phyloP scores from a whole-genome alignment of 2,797 vertebrate genomes.

The Cygnus olor region DNA sequence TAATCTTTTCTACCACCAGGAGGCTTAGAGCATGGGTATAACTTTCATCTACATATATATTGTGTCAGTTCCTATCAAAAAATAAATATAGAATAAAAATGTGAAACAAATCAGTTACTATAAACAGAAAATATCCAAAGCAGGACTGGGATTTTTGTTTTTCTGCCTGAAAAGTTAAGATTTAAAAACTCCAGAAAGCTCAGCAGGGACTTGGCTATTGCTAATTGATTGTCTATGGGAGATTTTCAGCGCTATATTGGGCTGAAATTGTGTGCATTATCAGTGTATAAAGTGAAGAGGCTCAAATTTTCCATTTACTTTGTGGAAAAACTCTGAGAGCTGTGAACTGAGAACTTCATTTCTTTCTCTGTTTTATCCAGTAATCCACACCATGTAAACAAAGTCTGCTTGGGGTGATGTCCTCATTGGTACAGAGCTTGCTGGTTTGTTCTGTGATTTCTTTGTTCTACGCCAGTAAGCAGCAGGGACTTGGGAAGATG shows the following conservation, averaged over 20 bases:
- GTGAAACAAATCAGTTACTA: background rate
- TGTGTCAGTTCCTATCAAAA: background rate
- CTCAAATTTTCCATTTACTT: background rate
- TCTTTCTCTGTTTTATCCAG: background rate
- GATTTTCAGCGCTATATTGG: background rate
- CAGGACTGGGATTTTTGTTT: background rate
- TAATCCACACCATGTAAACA: background rate
- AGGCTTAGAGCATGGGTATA: background rate
- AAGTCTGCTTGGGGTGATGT: background rate
- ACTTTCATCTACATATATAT: background rate
- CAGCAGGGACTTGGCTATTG: background rate
- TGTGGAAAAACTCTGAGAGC: background rate
- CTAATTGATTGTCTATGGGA: background rate
- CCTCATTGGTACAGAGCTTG: background rate
- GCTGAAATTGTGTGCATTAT: background rate
- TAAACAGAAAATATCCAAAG: background rate
- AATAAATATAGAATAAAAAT: background rate
- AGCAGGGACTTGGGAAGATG: background rate
- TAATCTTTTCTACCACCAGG: background rate
- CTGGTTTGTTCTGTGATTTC: background rate
- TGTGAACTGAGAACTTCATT: background rate
- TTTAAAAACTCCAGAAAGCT: background rate
- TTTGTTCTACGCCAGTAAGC: background rate
- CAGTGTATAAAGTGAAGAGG: background rate
- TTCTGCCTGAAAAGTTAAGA: background rate